phyloP scores from a whole-genome alignment of 1,140 invertebrate genomes.

The Cotesia typhae region DNA sequence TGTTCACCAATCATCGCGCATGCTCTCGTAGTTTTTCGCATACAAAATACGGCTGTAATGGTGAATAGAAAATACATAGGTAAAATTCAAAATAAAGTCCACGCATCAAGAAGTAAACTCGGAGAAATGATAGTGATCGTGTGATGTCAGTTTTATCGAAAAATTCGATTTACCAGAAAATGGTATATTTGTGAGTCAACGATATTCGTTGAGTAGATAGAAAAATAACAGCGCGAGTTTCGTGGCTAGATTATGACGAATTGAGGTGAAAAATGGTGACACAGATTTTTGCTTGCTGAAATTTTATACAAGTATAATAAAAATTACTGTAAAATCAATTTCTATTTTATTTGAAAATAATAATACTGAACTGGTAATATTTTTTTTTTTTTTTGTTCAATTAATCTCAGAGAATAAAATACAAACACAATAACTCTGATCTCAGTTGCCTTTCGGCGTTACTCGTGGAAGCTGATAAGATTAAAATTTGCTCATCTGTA shows the following conservation, averaged over 20 bases:
- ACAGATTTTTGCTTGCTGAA: too few relatives aligned
- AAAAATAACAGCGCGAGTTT: too few relatives aligned
- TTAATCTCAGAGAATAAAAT: constrained; percentile 17
- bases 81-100: constrained; percentile 1
- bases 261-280: too few relatives aligned
- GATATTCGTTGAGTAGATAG: too few relatives aligned
- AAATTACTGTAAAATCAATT: too few relatives aligned
- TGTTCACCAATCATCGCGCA: constrained; percentile 52
- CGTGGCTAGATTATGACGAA: too few relatives aligned
- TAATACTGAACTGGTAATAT: too few relatives aligned
- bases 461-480: not conserved
- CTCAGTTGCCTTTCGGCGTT: not conserved
- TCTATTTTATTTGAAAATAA: too few relatives aligned
- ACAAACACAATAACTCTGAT: constrained; percentile 13
- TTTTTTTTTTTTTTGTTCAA: not conserved
- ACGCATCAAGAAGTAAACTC: not conserved
- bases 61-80: too few relatives aligned
- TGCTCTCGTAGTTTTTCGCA: constrained; percentile 49
- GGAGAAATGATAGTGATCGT: constrained; percentile 39
- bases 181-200: too few relatives aligned
- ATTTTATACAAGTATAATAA: too few relatives aligned
- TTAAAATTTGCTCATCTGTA: constrained; percentile 14
- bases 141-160: constrained; percentile 32
- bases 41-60: constrained; percentile 29
- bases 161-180: not conserved